Percentiles rank a stretch among this genome's conserved stretches.
phyloP scores from a whole-genome alignment of 2,888 invertebrate species.

The Hirtodrosophila cameraria region DNA sequence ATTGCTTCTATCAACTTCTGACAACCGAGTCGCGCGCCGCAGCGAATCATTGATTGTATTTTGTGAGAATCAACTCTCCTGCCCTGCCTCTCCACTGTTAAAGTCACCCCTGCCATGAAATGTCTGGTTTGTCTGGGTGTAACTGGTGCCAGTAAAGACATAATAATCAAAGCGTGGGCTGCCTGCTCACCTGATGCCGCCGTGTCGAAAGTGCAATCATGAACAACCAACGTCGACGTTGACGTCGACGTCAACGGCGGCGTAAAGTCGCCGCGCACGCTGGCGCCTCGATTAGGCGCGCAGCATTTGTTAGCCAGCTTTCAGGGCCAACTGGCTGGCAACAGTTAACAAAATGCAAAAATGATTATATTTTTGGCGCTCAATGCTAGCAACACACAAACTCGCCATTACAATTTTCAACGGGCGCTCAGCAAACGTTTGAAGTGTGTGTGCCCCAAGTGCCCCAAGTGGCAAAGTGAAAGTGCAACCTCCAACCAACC shows the following conservation, averaged over 20 bases:
- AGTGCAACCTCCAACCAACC: conserved; percentile 5
- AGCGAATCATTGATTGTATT: conserved; percentile 74
- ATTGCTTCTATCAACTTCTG: conserved; percentile 63
- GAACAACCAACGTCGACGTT: no score
- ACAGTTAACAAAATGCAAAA: conserved; percentile 6
- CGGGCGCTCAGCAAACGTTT: conserved; percentile 69
- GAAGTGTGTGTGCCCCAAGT: no score
- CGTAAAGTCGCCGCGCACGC: conserved; percentile 75
- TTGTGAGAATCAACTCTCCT: conserved; percentile 4
- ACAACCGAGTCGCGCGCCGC: conserved; percentile 67
- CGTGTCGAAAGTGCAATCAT: conserved; percentile 45
- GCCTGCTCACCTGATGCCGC: conserved; percentile 38
- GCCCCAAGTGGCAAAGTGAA: conserved; percentile 19
- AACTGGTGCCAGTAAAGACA: conserved; percentile 26
- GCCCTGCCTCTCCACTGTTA: neutral
- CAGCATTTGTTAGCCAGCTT: conserved; percentile 47
- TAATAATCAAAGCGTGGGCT: conserved; percentile 28
- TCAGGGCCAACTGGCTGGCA: neutral
- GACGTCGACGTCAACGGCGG: conserved; percentile 77
- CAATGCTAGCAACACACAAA: conserved; percentile 75
- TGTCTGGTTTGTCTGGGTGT: neutral
- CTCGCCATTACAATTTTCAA: conserved; percentile 77
- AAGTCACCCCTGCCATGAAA: no score
- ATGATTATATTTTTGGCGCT: conserved; percentile 58
- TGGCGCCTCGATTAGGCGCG: conserved; percentile 79